Base-by-base conservation (phyloP, 2,888 invertebrate genomes). In the Papilio protenor region DNA sequence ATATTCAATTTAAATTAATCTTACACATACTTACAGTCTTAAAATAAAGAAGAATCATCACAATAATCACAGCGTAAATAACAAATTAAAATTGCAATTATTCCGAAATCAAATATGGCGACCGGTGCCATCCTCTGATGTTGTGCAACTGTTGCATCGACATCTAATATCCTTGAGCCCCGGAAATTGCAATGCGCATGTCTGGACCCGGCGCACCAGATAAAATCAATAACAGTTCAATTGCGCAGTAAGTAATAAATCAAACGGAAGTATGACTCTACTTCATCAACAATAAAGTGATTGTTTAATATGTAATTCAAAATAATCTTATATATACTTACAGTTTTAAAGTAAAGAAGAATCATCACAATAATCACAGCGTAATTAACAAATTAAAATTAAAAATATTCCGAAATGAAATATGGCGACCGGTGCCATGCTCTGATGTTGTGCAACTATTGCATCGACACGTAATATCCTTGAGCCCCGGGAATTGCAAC, bases 181-280 rank as follows among this genome's bases (percentile, higher is more conserved):
- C 18, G 76, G 73, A 61, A 76, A 57, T 64, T 79, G 79, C 79
- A 80, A 66, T 27, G 79, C 81, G 81, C 80, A 81, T 61, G 80
- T 49, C 79, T 75, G 61, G 69, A 40, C 79, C 77, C 79, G 75
- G 21, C 73, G n/a, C 52, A 49, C 76, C 33, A 75, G 52, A 12
- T 23, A 23, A 69, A 55, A 55, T 75, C 75, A 21, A 55, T 75
- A 45, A 52, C n/a, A 18, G n/a, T 23, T 16, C 33, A 33, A 5
- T 0, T 52, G 21, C 49, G n/a, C 21, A 33, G 55, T 18, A 21
- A n/a, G n/a, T n/a, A 61, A 61, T n/a, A 14, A 61, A 14, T 2
- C 5, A 61, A 23, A 27, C 12, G 59, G 1, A 27, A 2, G 27
- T 27, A 2, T 27, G 1, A 27, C 2, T 27, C 27, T 27, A 27